Conservation (phyloP, 2,113 vertebrate species). For the Gasterosteus nipponicus region DNA sequence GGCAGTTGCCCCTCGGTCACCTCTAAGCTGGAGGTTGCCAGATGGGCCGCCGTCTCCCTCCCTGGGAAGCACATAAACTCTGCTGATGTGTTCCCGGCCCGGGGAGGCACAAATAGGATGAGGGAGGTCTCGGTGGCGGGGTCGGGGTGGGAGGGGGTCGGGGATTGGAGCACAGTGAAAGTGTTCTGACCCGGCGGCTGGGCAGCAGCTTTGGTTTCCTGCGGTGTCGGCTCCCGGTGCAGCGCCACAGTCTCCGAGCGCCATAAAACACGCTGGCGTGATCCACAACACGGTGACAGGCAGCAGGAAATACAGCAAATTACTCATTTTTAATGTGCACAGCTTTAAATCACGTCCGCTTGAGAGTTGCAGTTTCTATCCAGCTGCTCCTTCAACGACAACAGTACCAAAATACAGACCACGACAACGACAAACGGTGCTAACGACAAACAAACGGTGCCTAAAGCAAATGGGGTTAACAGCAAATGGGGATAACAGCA, state of each 20-base stretch:
- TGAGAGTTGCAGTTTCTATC: not conserved
- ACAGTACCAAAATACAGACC: not conserved
- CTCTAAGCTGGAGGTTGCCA: constrained; percentile 38
- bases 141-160: not conserved
- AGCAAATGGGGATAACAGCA: no score
- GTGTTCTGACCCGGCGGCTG: constrained; percentile 30
- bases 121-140: not conserved
- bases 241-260: constrained; percentile 19
- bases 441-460: no score
- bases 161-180: not conserved
- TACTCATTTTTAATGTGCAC: constrained; percentile 19
- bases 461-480: no score
- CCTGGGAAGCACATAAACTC: constrained; percentile 32
- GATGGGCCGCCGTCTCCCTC: constrained; percentile 19
- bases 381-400: not conserved
- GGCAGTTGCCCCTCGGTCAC: constrained; percentile 22
- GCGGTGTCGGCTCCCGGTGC: constrained; percentile 16
- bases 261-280: not conserved
- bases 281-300: not conserved
- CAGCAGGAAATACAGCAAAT: constrained; percentile 12
- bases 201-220: constrained; percentile 41
- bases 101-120: constrained; percentile 15
- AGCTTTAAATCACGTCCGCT: constrained; percentile 13
- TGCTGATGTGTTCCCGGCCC: constrained; percentile 43
- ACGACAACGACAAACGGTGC: no score